Conservation (phyloP, 2,113 vertebrate genomes). For the Hiodon alosoides region DNA sequence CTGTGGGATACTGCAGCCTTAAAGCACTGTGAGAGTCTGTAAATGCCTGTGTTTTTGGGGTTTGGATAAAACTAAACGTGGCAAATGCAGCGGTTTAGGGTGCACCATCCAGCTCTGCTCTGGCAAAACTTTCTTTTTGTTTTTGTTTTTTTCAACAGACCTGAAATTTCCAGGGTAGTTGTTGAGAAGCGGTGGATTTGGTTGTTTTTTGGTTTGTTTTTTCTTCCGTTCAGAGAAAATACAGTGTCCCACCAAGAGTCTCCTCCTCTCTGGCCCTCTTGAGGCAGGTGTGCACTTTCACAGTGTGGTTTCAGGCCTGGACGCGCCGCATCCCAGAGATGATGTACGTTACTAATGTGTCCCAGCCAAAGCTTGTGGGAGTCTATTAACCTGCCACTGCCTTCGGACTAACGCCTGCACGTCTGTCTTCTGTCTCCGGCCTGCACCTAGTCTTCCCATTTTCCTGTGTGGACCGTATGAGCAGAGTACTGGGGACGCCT, state of each 20-base stretch:
- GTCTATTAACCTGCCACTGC: slow-evolving; percentile 13
- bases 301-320: no score
- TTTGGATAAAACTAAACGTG: neutral
- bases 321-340: no score
- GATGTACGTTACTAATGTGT: neutral
- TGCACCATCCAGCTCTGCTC: neutral
- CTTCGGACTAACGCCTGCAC: neutral
- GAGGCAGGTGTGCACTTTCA: neutral
- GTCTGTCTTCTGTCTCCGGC: slow-evolving; percentile 1
- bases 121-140: neutral
- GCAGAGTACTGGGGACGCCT: neutral
- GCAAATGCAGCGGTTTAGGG: neutral
- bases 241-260: no score
- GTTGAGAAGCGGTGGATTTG: neutral
- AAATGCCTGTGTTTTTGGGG: neutral
- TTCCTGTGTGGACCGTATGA: neutral
- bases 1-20: slow-evolving; percentile 30
- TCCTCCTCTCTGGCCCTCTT: neutral
- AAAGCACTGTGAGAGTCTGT: slow-evolving; percentile 14
- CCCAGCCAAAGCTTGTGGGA: neutral
- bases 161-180: neutral
- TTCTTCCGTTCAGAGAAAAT: neutral
- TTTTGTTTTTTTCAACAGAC: neutral
- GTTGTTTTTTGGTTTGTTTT: neutral
- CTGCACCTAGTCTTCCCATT: neutral